Evolutionary conservation across 2,797 vertebrate species (phyloP), one percentile per base, ranked within the genome.

Genomic region (Pogoniulus pusillus): DNA sequence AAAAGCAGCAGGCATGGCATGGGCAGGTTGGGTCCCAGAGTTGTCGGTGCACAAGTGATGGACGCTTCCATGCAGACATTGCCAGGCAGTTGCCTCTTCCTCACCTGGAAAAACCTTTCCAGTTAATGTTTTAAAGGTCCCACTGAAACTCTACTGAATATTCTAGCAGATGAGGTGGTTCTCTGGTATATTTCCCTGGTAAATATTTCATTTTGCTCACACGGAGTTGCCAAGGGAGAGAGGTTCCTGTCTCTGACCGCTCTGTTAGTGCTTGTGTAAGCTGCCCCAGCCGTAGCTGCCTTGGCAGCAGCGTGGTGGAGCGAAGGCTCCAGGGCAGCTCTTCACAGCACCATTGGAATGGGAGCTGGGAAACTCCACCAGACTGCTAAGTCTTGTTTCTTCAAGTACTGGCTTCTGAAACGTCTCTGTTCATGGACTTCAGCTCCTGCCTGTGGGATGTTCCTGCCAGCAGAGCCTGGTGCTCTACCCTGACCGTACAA

Each of bases 141-240:
- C 78, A 64, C 41, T 90, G 86, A 82, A 94, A 89, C 19, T 18
- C 29, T 43, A 15, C 53, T 93, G 58, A 93, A 95, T 96, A 88
- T 91, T 96, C 93, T 69, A 96, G 68, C 29, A 73, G n/a, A 8
- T 68, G 35, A 93, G 55, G 76, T 88, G 45, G 81, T 89, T 87
- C 19, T 89, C 29, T 63, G 90, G 71, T 85, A 60, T 85, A 41
- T 90, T 89, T 91, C 88, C 63, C 64, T 92, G 27, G 24, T 95
- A 95, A 96, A 96, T 95, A 87, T 90, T 96, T 96, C 79, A 95
- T 88, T 91, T 93, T 91, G 9, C 39, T 90, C 53, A 32, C 60
- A 63, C 60, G 65, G 80, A 74, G 83, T 81, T 35, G 22, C 39
- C 66, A 70, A 64, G 26, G 35, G 57, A 77, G 85, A 84, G 70